Base-by-base conservation (phyloP, 2,113 vertebrate species). In the Heliornis fulica region DNA sequence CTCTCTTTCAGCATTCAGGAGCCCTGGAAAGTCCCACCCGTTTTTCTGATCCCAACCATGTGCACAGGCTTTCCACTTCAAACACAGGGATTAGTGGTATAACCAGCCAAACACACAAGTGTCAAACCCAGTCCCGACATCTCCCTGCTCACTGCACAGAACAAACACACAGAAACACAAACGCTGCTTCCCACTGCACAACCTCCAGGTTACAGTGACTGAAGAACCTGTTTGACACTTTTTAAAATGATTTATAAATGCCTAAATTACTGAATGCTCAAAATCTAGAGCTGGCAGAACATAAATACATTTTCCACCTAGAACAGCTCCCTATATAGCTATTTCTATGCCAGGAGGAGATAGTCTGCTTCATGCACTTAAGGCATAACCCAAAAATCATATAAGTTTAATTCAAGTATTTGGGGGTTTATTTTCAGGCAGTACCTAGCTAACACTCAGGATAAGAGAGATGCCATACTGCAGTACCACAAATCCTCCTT, bases 11-110 rank as follows among this genome's bases (percentile, higher is more conserved):
- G 40, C 31, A 40, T 60, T 50, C 32, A 11, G 40, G 22, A 51
- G 66, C 34, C 36, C 43, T 57, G n/a, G 38, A 11, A 93, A 88
- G 29, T 45, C 65, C 59, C 60, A 88, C 63, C 79, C 87, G 68
- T 60, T 93, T 28, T 81, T 60, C 60, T 87, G 89, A 96, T 87
- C 71, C 76, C 71, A 63, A 34, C 64, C 80, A 89, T 5, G 68
- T 5, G 21, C 76, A 66, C 64, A 74, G 51, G 51, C 66, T 90
- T 95, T 90, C 87, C 53, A 60, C 72, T 87, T 48, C 83, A 86
- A 88, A 72, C 77, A 85, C 87, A 43, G 0, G 11, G 85, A 91
- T 94, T 66, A 93, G 71, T 57, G 64, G 19, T 23, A 31, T 60
- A 54, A 25, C 54, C 57, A 69, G 86, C 74, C 81, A 59, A 83